Evolutionary conservation across 2,113 vertebrate genomes (phyloP).

Genomic region (Mus musculus): DNA sequence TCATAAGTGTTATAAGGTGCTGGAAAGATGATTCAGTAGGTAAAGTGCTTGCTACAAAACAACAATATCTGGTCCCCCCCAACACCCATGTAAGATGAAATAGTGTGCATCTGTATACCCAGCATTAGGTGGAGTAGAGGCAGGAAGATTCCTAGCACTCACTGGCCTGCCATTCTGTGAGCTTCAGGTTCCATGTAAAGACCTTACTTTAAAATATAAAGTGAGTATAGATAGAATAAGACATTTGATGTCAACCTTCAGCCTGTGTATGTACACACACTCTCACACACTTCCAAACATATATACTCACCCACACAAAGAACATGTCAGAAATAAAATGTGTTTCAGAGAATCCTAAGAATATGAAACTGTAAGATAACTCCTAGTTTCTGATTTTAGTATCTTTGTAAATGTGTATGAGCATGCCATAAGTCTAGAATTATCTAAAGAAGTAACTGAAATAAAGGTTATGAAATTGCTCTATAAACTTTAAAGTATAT

Average conservation of each 20-base stretch:
- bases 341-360: background rate
- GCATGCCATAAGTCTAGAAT: background rate
- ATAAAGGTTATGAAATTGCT: slow-evolving; percentile 46
- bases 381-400: background rate
- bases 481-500: slow-evolving; percentile 5
- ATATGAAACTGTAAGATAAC: background rate
- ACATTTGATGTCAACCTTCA: background rate
- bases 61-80: background rate
- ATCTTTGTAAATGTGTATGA: slow-evolving; percentile 15
- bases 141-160: background rate
- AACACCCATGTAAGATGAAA: background rate
- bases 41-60: background rate
- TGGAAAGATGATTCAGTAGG: background rate
- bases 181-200: background rate
- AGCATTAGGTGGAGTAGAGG: no score
- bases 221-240: background rate
- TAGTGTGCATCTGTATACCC: background rate
- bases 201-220: background rate
- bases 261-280: background rate
- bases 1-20: background rate
- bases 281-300: no score
- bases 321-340: background rate
- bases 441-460: background rate
- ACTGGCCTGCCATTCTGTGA: background rate
- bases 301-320: background rate